Percentiles rank a stretch among this genome's conserved stretches.
These are phyloP conservation scores for Pseudolaguvia tuberculata DNA, from an alignment of 2,113 vertebrate species.

Conservation along the genomic window DNA sequence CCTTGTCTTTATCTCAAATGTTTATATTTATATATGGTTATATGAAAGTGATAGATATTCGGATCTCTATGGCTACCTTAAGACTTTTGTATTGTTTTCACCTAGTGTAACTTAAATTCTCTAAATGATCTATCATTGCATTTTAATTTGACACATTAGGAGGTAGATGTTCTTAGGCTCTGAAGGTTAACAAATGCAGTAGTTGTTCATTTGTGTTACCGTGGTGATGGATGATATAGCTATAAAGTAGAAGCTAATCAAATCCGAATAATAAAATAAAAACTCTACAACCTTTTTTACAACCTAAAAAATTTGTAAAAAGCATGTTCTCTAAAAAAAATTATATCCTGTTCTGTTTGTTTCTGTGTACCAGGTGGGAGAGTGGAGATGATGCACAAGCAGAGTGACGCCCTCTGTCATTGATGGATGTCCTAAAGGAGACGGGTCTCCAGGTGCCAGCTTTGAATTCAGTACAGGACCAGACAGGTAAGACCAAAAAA, in stretches of 20 bases:
- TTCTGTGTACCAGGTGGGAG: constrained; percentile 74
- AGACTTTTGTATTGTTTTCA: background rate
- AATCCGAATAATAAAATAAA: background rate
- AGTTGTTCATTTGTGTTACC: constrained; percentile 66
- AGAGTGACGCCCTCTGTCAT: constrained; percentile 79
- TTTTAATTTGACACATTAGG: background rate
- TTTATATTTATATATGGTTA: too few relatives aligned
- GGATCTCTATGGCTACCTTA: too few relatives aligned
- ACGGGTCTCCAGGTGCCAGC: constrained; percentile 83
- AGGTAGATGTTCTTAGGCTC: constrained; percentile 44
- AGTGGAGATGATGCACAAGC: constrained; percentile 80
- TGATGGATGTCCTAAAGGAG: constrained; percentile 96
- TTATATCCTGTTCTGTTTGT: constrained; percentile 29
- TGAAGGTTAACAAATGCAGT: constrained; percentile 72
- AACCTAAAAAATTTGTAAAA: too few relatives aligned
- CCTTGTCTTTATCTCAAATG: background rate
- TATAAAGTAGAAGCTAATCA: constrained; percentile 54
- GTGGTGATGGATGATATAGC: constrained; percentile 62
- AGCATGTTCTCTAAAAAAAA: background rate
- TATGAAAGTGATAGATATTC: too few relatives aligned
- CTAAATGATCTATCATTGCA: background rate
- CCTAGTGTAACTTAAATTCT: background rate
- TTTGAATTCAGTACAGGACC: constrained; percentile 81
- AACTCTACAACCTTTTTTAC: background rate
- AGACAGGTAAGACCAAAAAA: constrained; percentile 81